Evolutionary conservation across 2,888 invertebrate genomes (phyloP).

Genomic region (Antheraea assamensis): DNA sequence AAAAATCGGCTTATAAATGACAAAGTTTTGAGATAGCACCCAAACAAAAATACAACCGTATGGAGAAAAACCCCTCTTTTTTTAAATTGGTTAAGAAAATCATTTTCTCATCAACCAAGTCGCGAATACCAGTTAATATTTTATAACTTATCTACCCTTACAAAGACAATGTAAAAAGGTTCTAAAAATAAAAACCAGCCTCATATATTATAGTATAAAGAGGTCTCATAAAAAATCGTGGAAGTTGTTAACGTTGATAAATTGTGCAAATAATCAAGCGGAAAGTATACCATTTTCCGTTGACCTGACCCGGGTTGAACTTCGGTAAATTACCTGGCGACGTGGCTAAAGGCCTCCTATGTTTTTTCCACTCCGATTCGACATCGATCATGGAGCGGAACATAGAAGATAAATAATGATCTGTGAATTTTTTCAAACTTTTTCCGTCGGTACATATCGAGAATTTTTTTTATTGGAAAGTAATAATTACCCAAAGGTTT

Average conservation of each 20-base stretch:
- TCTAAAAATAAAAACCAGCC: not conserved
- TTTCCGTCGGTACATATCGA: not conserved
- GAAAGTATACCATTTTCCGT: constrained; percentile 31
- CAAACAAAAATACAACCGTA: too few species aligned
- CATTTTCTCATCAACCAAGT: too few species aligned
- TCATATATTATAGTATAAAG: not conserved
- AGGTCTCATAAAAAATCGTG: not conserved
- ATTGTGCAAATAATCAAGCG: constrained; percentile 20
- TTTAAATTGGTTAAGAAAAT: too few species aligned
- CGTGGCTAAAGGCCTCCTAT: constrained; percentile 30
- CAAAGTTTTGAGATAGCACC: too few species aligned
- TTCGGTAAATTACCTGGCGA: constrained; percentile 39
- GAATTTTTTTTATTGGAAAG: not conserved
- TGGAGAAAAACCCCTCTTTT: too few species aligned
- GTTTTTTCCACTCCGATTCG: constrained; percentile 40
- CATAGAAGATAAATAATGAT: constrained; percentile 47
- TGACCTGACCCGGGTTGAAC: constrained; percentile 28
- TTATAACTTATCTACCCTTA: not conserved
- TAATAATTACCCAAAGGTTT: not conserved
- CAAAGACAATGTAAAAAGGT: not conserved
- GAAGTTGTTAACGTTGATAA: constrained; percentile 17
- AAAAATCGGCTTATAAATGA: too few species aligned
- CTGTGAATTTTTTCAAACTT: constrained; percentile 41
- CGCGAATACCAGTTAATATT: too few species aligned
- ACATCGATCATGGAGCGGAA: constrained; percentile 45